A percentile compares a stretch with the other conserved stretches of the same genome.
Conservation (phyloP, 2,797 vertebrate species). For the Leuciscus waleckii region DNA sequence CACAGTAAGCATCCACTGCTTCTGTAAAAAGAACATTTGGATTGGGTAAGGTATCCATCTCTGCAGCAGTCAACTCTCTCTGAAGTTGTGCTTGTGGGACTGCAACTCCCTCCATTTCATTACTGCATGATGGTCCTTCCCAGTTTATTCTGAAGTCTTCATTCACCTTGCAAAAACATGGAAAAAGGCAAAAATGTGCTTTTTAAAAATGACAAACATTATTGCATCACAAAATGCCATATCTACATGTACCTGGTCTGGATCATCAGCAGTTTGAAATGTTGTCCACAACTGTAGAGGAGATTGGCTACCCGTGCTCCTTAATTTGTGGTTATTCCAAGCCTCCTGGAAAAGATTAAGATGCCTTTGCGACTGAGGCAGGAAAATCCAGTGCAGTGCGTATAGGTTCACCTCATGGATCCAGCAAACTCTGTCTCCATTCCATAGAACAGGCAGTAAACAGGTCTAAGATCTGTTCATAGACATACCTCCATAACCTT, state of each 20-base stretch:
- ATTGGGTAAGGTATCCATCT: conserved; percentile 5
- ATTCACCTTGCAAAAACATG: background rate
- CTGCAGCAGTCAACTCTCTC: conserved; percentile 15
- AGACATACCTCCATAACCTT: conserved; percentile 41
- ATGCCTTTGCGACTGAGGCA: conserved; percentile 32
- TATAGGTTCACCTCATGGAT: conserved; percentile 30
- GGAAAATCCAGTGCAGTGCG: conserved; percentile 35
- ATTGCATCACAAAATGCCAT: background rate
- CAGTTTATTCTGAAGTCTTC: conserved; percentile 12
- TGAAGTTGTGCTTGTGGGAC: conserved; percentile 29
- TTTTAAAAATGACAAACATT: background rate
- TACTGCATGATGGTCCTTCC: conserved; percentile 27
- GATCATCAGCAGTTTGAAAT: conserved; percentile 10
- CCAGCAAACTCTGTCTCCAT: conserved; percentile 26
- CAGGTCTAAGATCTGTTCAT: conserved; percentile 6
- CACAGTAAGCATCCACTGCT: conserved; percentile 20
- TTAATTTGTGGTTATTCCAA: conserved; percentile 37
- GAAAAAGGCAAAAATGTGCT: background rate
- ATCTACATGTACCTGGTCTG: background rate
- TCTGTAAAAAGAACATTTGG: conserved; percentile 10
- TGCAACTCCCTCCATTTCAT: conserved; percentile 2
- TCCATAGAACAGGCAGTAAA: conserved; percentile 30
- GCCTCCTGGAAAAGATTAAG: conserved; percentile 27
- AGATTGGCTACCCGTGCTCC: background rate
- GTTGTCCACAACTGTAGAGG: background rate